Percentiles rank a stretch among this genome's conserved stretches.
Evolutionary conservation across 2,888 invertebrate genomes (phyloP).

Genomic region (Notodonta dromedarius): DNA sequence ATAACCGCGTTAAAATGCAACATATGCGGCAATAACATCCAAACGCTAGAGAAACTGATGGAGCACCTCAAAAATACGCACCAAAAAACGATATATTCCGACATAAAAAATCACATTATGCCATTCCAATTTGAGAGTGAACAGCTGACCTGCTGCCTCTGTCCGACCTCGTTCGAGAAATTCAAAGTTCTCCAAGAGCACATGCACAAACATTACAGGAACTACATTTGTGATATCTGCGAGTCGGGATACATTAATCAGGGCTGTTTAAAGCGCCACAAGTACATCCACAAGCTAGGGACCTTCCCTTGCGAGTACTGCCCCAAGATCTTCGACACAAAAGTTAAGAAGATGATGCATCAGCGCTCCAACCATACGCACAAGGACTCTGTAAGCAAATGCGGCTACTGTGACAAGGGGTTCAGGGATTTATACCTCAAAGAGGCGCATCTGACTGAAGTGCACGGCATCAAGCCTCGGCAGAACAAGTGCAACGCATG

Average conservation of each 20-base stretch:
- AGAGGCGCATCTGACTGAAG: conserved; percentile 37
- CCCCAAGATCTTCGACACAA: conserved; percentile 4
- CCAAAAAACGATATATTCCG: conserved; percentile 40
- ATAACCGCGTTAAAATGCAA: conserved; percentile 49
- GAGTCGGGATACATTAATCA: conserved; percentile 36
- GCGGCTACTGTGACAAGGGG: neutral
- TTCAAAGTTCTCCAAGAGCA: neutral
- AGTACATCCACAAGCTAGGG: neutral
- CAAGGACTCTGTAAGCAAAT: neutral
- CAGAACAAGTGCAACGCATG: conserved; percentile 43
- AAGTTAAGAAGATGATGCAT: too few relatives aligned
- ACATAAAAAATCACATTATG: conserved; percentile 55
- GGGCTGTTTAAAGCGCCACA: neutral
- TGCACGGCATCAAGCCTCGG: conserved; percentile 32
- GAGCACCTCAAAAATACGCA: conserved; percentile 48
- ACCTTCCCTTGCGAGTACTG: neutral
- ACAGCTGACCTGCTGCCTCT: conserved; percentile 50
- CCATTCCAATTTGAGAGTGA: conserved; percentile 59
- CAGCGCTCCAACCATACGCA: neutral
- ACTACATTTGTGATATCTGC: conserved; percentile 26
- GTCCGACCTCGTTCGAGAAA: conserved; percentile 24
- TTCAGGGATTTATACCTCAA: conserved; percentile 35
- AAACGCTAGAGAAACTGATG: conserved; percentile 43
- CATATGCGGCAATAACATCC: conserved; percentile 39
- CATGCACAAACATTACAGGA: neutral